Percentiles rank a stretch among this genome's conserved stretches.
Conservation (phyloP, 2,888 invertebrate species). For the Phoronis australis region DNA sequence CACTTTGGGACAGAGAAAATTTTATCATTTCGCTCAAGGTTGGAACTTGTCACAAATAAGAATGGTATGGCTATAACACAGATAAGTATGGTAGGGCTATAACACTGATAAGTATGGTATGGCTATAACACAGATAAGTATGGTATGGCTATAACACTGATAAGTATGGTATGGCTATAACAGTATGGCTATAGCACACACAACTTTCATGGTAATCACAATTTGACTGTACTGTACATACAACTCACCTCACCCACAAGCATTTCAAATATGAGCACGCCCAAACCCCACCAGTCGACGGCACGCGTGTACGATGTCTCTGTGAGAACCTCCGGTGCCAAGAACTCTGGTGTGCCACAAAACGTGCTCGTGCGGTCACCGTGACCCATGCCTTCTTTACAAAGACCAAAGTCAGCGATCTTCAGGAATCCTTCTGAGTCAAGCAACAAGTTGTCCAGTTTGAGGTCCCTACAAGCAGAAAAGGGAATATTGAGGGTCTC, state of each 20-base stretch:
- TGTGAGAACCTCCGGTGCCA: slow-evolving; percentile 97
- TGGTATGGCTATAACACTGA: too few species aligned
- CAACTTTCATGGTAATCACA: too few species aligned
- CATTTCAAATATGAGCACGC: slow-evolving; percentile 99
- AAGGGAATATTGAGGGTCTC: not conserved
- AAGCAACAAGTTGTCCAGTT: slow-evolving; percentile 93
- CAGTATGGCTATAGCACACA: too few species aligned
- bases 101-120: too few species aligned
- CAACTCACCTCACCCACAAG: slow-evolving; percentile 88
- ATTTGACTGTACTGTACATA: too few species aligned
- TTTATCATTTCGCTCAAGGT: too few species aligned
- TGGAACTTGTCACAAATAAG: too few species aligned
- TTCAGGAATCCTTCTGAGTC: slow-evolving; percentile 99
- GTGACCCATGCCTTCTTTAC: slow-evolving; percentile 98
- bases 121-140: too few species aligned
- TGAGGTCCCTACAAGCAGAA: slow-evolving; percentile 70
- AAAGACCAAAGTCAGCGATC: slow-evolving; percentile 96
- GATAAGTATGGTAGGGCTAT: too few species aligned
- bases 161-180: too few species aligned
- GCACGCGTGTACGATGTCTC: slow-evolving; percentile 97
- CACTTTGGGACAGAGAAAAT: too few species aligned
- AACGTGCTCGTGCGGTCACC: slow-evolving; percentile 95
- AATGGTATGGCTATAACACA: too few species aligned
- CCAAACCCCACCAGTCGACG: slow-evolving; percentile 99
- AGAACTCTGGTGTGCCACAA: slow-evolving; percentile 71